Evolutionary conservation across 2,113 vertebrate genomes (phyloP).

Genomic region (Plestiodon gilberti): DNA sequence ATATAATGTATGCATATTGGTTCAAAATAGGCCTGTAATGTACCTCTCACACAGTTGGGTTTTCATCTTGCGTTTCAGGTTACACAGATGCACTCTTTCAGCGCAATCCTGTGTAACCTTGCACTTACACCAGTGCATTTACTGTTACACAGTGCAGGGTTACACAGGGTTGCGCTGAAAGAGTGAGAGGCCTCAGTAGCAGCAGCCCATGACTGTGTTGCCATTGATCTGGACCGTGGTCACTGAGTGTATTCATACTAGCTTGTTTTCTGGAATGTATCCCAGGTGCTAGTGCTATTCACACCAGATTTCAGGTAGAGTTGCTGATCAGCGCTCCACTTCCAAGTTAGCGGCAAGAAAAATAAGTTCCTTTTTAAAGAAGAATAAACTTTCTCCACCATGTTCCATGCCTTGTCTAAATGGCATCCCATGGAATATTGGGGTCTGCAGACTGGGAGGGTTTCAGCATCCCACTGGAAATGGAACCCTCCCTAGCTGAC

Average conservation of each 20-base stretch:
- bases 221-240: not conserved
- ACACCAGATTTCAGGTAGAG: not conserved
- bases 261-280: not conserved
- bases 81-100: rapidly evolving
- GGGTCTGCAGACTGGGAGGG: not conserved
- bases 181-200: not conserved
- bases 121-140: too few species aligned
- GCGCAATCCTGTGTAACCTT: too few species aligned
- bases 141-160: too few species aligned
- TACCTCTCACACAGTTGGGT: rapidly evolving
- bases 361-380: not conserved
- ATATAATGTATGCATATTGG: not conserved
- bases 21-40: not conserved
- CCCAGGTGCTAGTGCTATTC: not conserved
- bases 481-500: not conserved
- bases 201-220: not conserved
- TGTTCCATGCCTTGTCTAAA: not conserved
- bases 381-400: not conserved
- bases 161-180: too few species aligned
- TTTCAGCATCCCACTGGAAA: not conserved
- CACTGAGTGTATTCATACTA: not conserved
- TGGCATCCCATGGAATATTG: not conserved
- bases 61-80: rapidly evolving
- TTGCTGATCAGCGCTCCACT: not conserved
- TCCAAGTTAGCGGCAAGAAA: not conserved